phyloP scores from a whole-genome alignment of 1,140 invertebrate species.

The Schlechtendalia chinensis region DNA sequence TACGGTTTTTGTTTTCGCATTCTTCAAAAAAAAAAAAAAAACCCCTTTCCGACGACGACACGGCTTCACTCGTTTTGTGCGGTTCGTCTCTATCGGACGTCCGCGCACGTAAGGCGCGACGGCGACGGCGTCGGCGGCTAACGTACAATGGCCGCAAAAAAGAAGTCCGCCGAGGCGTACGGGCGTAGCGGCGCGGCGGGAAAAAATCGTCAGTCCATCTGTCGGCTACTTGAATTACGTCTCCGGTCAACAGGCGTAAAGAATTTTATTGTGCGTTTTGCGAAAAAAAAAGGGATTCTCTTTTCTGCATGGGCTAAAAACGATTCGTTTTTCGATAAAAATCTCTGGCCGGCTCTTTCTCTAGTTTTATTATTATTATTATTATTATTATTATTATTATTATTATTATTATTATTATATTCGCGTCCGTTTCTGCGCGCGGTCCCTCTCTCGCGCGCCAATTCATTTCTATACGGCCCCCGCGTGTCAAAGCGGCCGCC shows the following conservation, averaged over 20 bases:
- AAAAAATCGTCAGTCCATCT: conserved; percentile 31
- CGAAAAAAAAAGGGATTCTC: conserved; percentile 37
- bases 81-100: conserved; percentile 22
- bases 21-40: not conserved
- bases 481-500: conserved; percentile 47
- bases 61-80: no score
- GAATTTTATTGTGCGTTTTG: conserved; percentile 48
- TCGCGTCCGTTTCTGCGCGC: conserved; percentile 2
- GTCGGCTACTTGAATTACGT: conserved; percentile 50
- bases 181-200: not conserved
- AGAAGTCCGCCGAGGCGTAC: not conserved
- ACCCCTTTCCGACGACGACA: conserved; percentile 35
- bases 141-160: conserved; percentile 17
- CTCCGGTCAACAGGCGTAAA: conserved; percentile 49
- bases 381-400: not conserved
- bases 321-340: conserved; percentile 48
- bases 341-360: conserved; percentile 24
- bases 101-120: not conserved
- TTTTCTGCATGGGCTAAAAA: conserved; percentile 40
- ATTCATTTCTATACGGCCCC: conserved; percentile 16
- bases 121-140: not conserved
- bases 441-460: not conserved
- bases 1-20: conserved; percentile 4
- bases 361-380: conserved; percentile 12
- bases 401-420: conserved; percentile 44